Evolutionary conservation across 2,113 vertebrate genomes (phyloP).

Genomic region (Aptenodytes patagonicus): DNA sequence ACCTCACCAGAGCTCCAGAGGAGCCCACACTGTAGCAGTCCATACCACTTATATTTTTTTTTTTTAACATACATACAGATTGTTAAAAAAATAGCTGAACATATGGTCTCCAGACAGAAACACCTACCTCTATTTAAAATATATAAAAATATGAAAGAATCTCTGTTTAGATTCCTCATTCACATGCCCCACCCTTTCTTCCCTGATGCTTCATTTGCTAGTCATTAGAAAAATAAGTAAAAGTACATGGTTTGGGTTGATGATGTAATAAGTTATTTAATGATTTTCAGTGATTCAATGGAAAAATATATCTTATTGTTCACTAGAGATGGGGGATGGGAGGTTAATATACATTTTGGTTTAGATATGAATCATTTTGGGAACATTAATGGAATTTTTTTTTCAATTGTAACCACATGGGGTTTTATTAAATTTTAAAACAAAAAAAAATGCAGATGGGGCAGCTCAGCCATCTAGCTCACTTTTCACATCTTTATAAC

Average conservation of each 20-base stretch:
- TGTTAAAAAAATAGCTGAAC: background rate
- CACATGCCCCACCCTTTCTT: background rate
- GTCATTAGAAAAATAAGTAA: background rate
- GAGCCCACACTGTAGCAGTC: background rate
- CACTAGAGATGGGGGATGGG: constrained; percentile 38
- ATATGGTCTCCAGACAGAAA: constrained; percentile 54
- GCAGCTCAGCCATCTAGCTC: constrained; percentile 22
- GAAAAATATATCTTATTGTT: constrained; percentile 18
- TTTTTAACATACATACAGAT: background rate
- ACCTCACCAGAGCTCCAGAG: background rate
- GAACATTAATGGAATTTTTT: background rate
- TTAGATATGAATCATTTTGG: constrained; percentile 28
- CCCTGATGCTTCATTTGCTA: background rate
- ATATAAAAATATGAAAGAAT: background rate
- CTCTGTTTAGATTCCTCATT: background rate
- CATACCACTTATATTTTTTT: background rate
- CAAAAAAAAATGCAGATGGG: background rate
- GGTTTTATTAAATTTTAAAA: constrained; percentile 53
- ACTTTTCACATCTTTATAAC: constrained; percentile 33
- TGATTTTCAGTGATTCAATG: constrained; percentile 23
- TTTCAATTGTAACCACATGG: constrained; percentile 45
- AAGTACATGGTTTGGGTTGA: background rate
- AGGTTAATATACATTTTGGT: background rate
- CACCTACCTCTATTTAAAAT: constrained; percentile 9
- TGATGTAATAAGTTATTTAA: constrained; percentile 20